phyloP scores from a whole-genome alignment of 2,113 vertebrate species.

The Nannospalax galili region DNA sequence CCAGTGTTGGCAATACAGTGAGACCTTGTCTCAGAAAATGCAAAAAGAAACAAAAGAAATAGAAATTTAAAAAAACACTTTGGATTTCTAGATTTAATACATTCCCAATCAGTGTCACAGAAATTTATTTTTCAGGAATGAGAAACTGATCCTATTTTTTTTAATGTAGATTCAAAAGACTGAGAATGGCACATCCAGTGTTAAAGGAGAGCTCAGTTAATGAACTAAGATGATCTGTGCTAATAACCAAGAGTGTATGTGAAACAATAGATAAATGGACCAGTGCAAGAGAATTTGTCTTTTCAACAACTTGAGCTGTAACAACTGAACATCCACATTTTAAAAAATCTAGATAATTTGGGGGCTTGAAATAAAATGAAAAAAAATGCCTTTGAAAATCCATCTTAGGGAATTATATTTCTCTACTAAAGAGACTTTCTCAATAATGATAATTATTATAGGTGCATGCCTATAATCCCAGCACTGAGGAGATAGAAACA shows the following conservation, averaged over 20 bases:
- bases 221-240: background rate
- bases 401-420: background rate
- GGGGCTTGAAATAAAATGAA: background rate
- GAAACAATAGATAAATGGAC: background rate
- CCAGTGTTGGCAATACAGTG: background rate
- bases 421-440: background rate
- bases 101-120: background rate
- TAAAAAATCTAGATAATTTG: no score
- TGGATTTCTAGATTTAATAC: background rate
- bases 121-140: background rate
- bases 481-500: background rate
- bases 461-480: background rate
- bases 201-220: background rate
- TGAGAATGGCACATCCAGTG: background rate
- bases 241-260: background rate
- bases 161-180: background rate
- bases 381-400: background rate
- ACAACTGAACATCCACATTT: background rate
- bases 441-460: background rate
- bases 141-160: background rate
- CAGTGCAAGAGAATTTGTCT: background rate
- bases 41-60: background rate
- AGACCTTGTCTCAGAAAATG: background rate
- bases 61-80: background rate
- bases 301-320: background rate